Percentiles rank a stretch among this genome's conserved stretches.
These are phyloP conservation scores for Acronicta aceris DNA, from an alignment of 2,888 invertebrate species.

Conservation along the genomic window DNA sequence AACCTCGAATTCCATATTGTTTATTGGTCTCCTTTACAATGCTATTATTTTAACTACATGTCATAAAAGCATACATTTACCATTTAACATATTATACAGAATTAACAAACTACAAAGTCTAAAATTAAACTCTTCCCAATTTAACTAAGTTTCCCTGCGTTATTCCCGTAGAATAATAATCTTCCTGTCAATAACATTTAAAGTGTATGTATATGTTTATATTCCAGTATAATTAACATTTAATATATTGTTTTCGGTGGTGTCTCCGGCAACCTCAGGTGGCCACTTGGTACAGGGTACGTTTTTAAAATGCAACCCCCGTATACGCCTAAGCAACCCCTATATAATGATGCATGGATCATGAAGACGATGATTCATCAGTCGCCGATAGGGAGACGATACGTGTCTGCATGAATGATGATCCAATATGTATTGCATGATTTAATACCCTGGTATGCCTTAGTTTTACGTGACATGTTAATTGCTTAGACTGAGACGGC, in stretches of 20 bases:
- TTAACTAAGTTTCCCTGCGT: neutral
- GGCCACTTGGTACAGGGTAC: slow-evolving; percentile 97
- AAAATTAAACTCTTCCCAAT: neutral
- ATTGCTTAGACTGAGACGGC: too few species aligned
- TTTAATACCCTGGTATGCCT: slow-evolving; percentile 43
- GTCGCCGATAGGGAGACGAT: slow-evolving; percentile 49
- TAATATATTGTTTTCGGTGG: slow-evolving; percentile 88
- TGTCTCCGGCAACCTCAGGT: slow-evolving; percentile 91
- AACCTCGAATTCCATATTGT: slow-evolving; percentile 12
- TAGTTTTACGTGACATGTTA: slow-evolving; percentile 48
- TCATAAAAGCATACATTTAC: slow-evolving; percentile 16
- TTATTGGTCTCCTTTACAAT: neutral
- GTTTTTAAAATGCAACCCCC: slow-evolving; percentile 74
- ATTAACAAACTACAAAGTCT: slow-evolving; percentile 5
- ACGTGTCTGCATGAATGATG: slow-evolving; percentile 55
- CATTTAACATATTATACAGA: neutral
- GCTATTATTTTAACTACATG: slow-evolving; percentile 9
- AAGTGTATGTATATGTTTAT: slow-evolving; percentile 35
- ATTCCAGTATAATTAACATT: slow-evolving; percentile 65
- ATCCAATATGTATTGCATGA: slow-evolving; percentile 65
- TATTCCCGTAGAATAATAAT: neutral
- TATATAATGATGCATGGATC: slow-evolving; percentile 62
- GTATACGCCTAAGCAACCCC: slow-evolving; percentile 44
- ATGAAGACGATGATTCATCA: slow-evolving; percentile 50
- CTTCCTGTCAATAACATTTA: slow-evolving; percentile 22